Percentiles rank a stretch among this genome's conserved stretches.
These are phyloP conservation scores for Zygogramma bicolorata DNA, from an alignment of 2,888 invertebrate species.

Conservation along the genomic window DNA sequence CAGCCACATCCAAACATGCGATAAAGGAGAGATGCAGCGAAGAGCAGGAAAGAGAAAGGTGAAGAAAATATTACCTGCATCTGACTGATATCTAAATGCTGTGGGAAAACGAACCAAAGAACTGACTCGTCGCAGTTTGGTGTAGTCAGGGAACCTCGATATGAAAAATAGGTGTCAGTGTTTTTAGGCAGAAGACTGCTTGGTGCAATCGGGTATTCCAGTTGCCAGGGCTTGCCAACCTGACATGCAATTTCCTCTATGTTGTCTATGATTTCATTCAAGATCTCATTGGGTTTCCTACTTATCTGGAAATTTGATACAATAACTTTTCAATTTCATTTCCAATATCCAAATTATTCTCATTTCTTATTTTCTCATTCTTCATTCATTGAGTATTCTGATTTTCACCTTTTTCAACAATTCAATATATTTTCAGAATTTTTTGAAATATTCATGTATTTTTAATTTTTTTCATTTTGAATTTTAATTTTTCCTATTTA, in stretches of 20 bases:
- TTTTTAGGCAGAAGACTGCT: conserved; percentile 37
- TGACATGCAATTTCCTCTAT: conserved; percentile 28
- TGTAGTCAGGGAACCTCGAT: conserved; percentile 80
- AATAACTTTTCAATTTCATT: too few relatives aligned
- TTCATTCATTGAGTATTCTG: too few relatives aligned
- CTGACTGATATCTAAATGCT: conserved; percentile 67
- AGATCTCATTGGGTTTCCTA: conserved; percentile 18
- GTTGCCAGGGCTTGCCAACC: conserved; percentile 6
- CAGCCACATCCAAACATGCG: too few relatives aligned
- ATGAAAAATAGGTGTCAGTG: conserved; percentile 71
- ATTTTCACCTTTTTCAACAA: too few relatives aligned
- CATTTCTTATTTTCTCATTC: too few relatives aligned
- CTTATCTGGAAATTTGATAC: conserved; percentile 28
- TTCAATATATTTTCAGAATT: too few relatives aligned
- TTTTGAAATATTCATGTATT: too few relatives aligned
- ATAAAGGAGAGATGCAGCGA: too few relatives aligned
- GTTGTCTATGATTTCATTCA: conserved; percentile 30
- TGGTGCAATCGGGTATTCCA: conserved; percentile 12
- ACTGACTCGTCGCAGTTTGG: conserved; percentile 79
- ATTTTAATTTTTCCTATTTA: too few relatives aligned
- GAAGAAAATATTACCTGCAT: conserved; percentile 38
- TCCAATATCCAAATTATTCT: too few relatives aligned
- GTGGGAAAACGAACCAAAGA: conserved; percentile 74
- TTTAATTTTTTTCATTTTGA: too few relatives aligned
- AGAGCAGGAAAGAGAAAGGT: neutral